Evolutionary conservation across 2,888 invertebrate genomes (phyloP).

Genomic region (Drosophila leonis): DNA sequence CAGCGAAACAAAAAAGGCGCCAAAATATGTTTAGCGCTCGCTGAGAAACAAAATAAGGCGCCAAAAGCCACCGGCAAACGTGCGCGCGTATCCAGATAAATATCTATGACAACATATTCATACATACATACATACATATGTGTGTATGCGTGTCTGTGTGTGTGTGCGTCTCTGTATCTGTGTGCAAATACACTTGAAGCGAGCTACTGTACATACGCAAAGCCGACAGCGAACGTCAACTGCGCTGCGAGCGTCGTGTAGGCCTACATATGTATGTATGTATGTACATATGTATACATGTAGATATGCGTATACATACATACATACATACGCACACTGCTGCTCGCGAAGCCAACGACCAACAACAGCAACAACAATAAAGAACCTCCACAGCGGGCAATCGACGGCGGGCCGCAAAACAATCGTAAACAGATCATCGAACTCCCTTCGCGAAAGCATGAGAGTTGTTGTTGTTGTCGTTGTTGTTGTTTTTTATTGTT

Average conservation of each 20-base stretch:
- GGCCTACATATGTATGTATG: constrained; percentile 31
- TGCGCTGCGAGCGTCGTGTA: constrained; percentile 33
- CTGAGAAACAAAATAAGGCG: constrained; percentile 54
- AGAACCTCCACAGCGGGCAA: constrained; percentile 27
- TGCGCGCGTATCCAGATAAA: constrained; percentile 75
- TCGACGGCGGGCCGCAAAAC: constrained; percentile 59
- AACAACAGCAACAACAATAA: constrained; percentile 43
- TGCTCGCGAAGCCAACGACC: constrained; percentile 68
- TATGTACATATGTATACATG: not conserved
- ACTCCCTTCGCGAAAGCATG: constrained; percentile 63
- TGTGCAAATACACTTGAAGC: constrained; percentile 73
- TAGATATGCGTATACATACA: constrained; percentile 3
- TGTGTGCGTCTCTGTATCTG: constrained; percentile 30
- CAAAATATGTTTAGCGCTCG: constrained; percentile 27
- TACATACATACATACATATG: not conserved
- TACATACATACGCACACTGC: constrained; percentile 13
- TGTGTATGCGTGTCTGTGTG: not conserved
- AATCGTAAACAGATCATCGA: constrained; percentile 84
- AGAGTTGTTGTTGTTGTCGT: constrained; percentile 20
- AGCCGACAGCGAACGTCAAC: constrained; percentile 38
- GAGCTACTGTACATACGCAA: constrained; percentile 76
- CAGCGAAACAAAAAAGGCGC: constrained; percentile 35
- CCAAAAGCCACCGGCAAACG: constrained; percentile 58
- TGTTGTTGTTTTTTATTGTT: constrained; percentile 25
- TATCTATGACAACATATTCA: constrained; percentile 51